Evolutionary conservation across 2,888 invertebrate species (phyloP).

Genomic region (Tetropium fuscum): DNA sequence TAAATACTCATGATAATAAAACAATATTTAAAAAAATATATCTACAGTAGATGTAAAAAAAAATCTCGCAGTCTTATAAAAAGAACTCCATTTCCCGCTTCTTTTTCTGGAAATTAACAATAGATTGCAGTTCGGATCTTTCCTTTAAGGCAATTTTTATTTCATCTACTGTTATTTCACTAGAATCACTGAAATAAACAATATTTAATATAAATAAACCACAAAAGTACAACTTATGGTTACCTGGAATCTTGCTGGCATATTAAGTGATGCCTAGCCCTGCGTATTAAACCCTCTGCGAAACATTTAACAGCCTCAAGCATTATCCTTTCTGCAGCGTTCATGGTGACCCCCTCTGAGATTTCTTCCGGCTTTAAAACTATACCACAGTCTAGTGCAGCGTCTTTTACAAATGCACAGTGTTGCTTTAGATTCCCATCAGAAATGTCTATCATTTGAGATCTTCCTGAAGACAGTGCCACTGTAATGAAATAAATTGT

Average conservation of each 20-base stretch:
- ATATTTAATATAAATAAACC: not conserved
- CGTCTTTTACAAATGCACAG: conserved; percentile 64
- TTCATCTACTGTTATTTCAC: conserved; percentile 45
- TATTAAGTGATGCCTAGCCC: conserved; percentile 54
- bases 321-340: conserved; percentile 67
- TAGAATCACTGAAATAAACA: conserved; percentile 36
- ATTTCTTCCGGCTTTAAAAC: conserved; percentile 66
- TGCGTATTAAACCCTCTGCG: conserved; percentile 67
- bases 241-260: conserved; percentile 50
- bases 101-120: conserved; percentile 43
- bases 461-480: conserved; percentile 21
- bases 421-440: conserved; percentile 55
- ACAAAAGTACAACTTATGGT: conserved; percentile 10
- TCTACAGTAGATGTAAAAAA: not conserved
- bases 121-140: conserved; percentile 47
- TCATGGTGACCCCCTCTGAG: conserved; percentile 63
- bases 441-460: conserved; percentile 43
- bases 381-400: conserved; percentile 65
- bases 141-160: conserved; percentile 49
- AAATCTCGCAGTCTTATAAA: conserved; percentile 39
- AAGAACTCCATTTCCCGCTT: conserved; percentile 49
- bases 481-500: conserved; percentile 28
- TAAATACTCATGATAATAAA: not conserved
- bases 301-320: conserved; percentile 68
- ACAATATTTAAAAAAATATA: not conserved